Conservation (phyloP, 2,113 vertebrate genomes). For the Anhinga anhinga region DNA sequence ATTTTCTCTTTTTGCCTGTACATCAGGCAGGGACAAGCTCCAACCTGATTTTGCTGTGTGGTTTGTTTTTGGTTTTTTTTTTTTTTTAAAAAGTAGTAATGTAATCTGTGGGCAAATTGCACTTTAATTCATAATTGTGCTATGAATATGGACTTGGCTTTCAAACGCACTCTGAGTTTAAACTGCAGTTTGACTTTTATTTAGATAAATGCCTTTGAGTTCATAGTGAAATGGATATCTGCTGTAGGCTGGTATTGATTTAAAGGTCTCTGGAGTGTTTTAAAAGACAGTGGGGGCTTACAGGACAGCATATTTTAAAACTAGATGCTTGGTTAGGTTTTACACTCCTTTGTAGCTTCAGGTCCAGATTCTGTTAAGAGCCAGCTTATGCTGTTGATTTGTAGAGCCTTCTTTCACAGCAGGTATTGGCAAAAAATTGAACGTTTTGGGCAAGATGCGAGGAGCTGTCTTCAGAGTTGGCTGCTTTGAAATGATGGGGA, state of each 20-base stretch:
- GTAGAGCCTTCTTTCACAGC: neutral
- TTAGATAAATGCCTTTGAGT: conserved; percentile 81
- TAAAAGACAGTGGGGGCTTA: conserved; percentile 63
- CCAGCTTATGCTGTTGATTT: neutral
- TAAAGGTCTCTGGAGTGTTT: conserved; percentile 68
- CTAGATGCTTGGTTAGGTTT: conserved; percentile 36
- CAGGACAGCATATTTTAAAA: conserved; percentile 27
- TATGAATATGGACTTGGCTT: conserved; percentile 79
- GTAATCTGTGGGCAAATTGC: conserved; percentile 85
- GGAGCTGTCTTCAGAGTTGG: neutral
- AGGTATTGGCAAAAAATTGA: neutral
- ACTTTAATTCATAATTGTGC: conserved; percentile 78
- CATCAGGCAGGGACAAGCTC: conserved; percentile 46
- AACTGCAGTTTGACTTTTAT: conserved; percentile 84
- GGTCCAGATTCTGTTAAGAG: neutral
- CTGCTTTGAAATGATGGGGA: neutral
- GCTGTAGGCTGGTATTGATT: conserved; percentile 82
- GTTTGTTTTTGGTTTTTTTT: conserved; percentile 5
- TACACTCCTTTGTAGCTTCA: neutral
- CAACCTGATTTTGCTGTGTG: conserved; percentile 57
- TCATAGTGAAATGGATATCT: conserved; percentile 74
- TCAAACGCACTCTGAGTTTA: conserved; percentile 77
- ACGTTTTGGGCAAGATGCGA: neutral
- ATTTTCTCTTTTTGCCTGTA: conserved; percentile 1
- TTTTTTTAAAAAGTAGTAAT: conserved; percentile 55